These are phyloP conservation scores for Bradypus variegatus DNA, from an alignment of 2,797 vertebrate genomes.

Conservation along the genomic window DNA sequence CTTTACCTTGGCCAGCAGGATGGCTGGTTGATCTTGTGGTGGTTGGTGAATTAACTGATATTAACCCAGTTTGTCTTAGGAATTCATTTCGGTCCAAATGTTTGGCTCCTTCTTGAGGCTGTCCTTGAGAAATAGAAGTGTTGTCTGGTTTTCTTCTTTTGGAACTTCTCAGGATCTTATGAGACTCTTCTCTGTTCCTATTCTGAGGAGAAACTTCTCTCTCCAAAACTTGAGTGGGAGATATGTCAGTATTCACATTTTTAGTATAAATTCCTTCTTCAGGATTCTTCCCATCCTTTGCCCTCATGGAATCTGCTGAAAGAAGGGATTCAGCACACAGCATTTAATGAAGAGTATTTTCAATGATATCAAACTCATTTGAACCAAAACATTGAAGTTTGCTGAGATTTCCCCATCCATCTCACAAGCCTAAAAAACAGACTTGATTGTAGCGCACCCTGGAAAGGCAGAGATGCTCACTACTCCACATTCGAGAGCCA, in stretches of 20 bases:
- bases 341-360: background rate
- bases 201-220: background rate
- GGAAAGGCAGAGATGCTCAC: too few species aligned
- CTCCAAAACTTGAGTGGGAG: fast-evolving
- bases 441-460: too few species aligned
- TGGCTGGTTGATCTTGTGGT: fast-evolving
- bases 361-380: too few species aligned
- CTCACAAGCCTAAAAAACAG: background rate
- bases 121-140: background rate
- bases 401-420: background rate
- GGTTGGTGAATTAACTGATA: background rate
- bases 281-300: fast-evolving
- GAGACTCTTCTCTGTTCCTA: background rate
- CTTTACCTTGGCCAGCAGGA: fast-evolving
- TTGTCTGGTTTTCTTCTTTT: background rate
- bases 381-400: background rate
- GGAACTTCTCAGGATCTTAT: background rate
- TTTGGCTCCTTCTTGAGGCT: background rate
- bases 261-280: fast-evolving
- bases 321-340: background rate
- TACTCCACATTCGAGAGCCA: too few species aligned
- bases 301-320: background rate
- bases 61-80: background rate
- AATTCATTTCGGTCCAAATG: background rate
- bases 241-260: fast-evolving